These are phyloP conservation scores for Punctoribates punctum DNA, from an alignment of 2,888 invertebrate genomes.

Conservation along the genomic window DNA sequence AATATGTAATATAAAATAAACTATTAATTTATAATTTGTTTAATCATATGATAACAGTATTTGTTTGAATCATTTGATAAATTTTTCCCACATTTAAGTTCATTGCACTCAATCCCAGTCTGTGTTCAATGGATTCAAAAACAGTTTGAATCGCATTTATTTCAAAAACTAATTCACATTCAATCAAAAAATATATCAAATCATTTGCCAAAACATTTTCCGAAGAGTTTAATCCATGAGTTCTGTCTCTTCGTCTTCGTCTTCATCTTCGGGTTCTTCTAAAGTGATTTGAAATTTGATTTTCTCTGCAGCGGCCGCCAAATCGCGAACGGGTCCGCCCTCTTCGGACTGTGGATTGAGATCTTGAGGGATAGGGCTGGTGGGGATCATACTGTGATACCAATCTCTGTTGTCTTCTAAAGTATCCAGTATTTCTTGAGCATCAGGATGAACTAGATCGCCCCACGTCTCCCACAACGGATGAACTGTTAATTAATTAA, in stretches of 20 bases:
- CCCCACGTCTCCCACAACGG: constrained; percentile 99
- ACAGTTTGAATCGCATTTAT: not conserved
- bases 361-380: constrained; percentile 45
- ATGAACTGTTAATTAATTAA: constrained; percentile 61
- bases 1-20: constrained; percentile 6
- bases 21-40: not conserved
- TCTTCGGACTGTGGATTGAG: constrained; percentile 52
- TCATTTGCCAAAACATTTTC: not conserved
- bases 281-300: constrained; percentile 64
- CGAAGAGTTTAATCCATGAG: not conserved
- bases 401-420: constrained; percentile 98
- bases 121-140: not conserved
- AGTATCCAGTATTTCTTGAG: constrained; percentile 94
- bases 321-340: constrained; percentile 56
- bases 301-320: constrained; percentile 57
- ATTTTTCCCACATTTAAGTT: not conserved
- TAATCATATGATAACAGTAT: not conserved
- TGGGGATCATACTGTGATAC: constrained; percentile 69
- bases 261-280: constrained; percentile 69
- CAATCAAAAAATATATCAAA: not conserved
- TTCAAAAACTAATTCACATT: not conserved
- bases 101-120: constrained; percentile 14
- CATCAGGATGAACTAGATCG: constrained; percentile 97
- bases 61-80: not conserved
- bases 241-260: constrained; percentile 41